Evolutionary conservation across 2,797 vertebrate species (phyloP).

Genomic region (Xenops minutus): DNA sequence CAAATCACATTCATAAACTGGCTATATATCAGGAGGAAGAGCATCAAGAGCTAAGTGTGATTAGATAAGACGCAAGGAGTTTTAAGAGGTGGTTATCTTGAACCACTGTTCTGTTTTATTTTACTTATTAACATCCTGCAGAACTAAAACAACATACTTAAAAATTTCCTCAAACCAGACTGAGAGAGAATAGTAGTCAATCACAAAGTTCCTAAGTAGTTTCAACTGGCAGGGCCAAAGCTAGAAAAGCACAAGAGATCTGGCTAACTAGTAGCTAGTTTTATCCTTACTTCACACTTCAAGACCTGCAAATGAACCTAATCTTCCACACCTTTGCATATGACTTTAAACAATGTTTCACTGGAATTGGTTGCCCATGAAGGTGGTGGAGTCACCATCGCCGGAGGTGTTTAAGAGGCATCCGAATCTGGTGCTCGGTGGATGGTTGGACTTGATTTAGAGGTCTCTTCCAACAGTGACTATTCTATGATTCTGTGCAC

Average conservation of each 20-base stretch:
- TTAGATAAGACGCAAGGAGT: not conserved
- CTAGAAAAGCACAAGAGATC: not conserved
- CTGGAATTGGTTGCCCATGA: not conserved
- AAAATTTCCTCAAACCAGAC: not conserved
- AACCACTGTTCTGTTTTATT: not conserved
- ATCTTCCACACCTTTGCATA: not conserved
- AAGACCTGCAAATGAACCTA: not conserved
- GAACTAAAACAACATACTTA: not conserved
- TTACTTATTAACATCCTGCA: not conserved
- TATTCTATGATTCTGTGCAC: not conserved
- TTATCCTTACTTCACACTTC: not conserved
- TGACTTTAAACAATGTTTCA: not conserved
- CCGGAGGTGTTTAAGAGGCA: not conserved
- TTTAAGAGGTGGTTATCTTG: not conserved
- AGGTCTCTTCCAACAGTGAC: not conserved
- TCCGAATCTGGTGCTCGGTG: not conserved
- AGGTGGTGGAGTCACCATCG: not conserved
- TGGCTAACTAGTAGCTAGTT: not conserved
- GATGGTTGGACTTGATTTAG: not conserved
- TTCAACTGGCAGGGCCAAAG: not conserved
- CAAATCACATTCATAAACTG: not conserved
- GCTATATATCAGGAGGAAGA: not conserved
- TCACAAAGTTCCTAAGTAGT: not conserved
- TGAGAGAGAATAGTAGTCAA: not conserved
- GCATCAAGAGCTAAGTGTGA: not conserved